phyloP scores from a whole-genome alignment of 2,888 invertebrate genomes.

The Labia minor region DNA sequence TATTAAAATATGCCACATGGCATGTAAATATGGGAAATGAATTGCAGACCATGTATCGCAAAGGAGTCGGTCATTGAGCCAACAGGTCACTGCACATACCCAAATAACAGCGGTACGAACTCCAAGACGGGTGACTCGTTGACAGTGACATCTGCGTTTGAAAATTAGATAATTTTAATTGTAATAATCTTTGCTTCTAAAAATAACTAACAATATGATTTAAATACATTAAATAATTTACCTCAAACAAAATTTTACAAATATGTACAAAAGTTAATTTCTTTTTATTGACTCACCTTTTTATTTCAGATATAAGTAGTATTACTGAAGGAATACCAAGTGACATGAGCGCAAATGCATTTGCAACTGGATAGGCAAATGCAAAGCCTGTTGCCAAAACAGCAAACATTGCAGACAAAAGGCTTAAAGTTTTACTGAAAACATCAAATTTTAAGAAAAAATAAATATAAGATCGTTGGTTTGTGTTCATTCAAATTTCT shows the following conservation, averaged over 20 bases:
- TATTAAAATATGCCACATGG: conserved; percentile 71
- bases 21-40: conserved; percentile 72
- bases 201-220: background rate
- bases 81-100: conserved; percentile 59
- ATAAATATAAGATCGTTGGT: no score
- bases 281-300: conserved; percentile 49
- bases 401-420: conserved; percentile 48
- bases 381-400: conserved; percentile 56
- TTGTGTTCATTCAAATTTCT: no score
- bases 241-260: background rate
- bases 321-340: conserved; percentile 57
- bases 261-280: background rate
- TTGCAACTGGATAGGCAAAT: conserved; percentile 64
- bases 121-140: conserved; percentile 59
- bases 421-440: conserved; percentile 51
- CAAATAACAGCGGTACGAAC: conserved; percentile 57
- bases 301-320: conserved; percentile 55
- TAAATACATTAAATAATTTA: background rate
- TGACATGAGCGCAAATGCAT: conserved; percentile 70
- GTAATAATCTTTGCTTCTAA: background rate
- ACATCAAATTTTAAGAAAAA: conserved; percentile 19
- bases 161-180: background rate
- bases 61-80: conserved; percentile 66
- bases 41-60: conserved; percentile 68
- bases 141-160: conserved; percentile 38